Evolutionary conservation across 35 echinoderm and acorn worm genomes (phyloP), one percentile per base, ranked within the genome.

Genomic region (Amphiura filiformis): DNA sequence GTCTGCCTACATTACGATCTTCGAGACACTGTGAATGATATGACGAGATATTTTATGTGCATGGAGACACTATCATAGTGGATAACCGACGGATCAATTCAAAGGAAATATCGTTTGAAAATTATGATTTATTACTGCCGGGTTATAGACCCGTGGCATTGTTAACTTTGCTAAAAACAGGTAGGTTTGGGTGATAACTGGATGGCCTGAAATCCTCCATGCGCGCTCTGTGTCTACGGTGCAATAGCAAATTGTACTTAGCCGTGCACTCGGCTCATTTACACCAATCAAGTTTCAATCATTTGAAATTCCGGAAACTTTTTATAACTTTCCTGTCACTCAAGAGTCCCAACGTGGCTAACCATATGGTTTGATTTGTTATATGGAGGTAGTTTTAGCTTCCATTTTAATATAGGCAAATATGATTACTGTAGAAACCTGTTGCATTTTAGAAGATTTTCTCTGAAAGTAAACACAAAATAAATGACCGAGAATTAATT

Each of bases 271-370:
- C 61, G 17, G 28, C 28, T 30, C 61, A 70, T 26, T 18, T 70
- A 70, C 61, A 70, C 9, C 9, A 70, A 70, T 70, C 61, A 70
- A 70, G 7, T 70, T 70, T 30, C 61, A 70, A 70, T 70, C 61
- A 70, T 70, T 70, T 70, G 61, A 70, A 70, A 70, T 70, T 70
- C 61, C 61, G 61, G 61, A 70, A 70, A 70, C 61, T 70, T 70
- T 70, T 70, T 30, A 70, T 70, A 70, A 70, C 61, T 70, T 70
- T 70, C 1, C 61, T 70, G 17, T 30, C 61, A 70, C 61, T 70
- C 61, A 70, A 70, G 7, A 18, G 28, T 70, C 61, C 28, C 61
- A 70, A 30, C 61, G 7, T 23, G 26, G 7, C 17, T 70, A 26
- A 26, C 61, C 28, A 70, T 30, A 18, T 70, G 61, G 61, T 30